Evolutionary conservation across 2,113 vertebrate species (phyloP).

Genomic region (Phalacrocorax carbo): DNA sequence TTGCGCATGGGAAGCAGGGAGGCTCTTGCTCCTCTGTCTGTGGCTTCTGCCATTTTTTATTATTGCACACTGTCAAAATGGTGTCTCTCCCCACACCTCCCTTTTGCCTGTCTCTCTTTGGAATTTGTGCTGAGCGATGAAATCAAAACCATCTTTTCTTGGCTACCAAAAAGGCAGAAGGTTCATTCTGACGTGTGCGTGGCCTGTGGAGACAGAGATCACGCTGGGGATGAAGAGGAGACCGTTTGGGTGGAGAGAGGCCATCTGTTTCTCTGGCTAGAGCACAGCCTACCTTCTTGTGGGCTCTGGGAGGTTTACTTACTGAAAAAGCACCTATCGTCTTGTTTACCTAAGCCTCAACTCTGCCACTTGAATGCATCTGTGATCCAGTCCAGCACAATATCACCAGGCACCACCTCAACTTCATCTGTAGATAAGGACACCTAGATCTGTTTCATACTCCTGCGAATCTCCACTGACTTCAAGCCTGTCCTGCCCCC

Average conservation of each 20-base stretch:
- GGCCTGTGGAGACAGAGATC: neutral
- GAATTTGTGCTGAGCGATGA: constrained; percentile 36
- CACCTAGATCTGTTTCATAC: neutral
- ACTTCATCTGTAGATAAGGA: neutral
- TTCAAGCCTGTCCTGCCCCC: neutral
- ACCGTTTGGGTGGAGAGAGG: neutral
- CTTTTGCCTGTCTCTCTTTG: constrained; percentile 5
- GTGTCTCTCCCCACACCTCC: constrained; percentile 9
- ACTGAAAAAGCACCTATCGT: neutral
- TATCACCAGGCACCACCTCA: neutral
- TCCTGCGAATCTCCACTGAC: neutral
- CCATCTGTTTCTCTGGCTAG: constrained; percentile 10
- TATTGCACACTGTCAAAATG: constrained; percentile 44
- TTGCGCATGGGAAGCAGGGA: constrained; percentile 50
- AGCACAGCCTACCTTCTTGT: neutral
- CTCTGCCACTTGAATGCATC: neutral
- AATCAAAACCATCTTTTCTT: constrained; percentile 18
- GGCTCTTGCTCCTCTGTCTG: constrained; percentile 14
- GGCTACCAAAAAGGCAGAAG: constrained; percentile 5
- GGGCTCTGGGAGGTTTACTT: neutral
- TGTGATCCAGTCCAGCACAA: neutral
- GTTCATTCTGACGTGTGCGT: neutral
- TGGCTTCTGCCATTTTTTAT: constrained; percentile 47
- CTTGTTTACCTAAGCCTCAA: neutral
- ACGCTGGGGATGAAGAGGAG: neutral